A percentile compares a stretch with the other conserved stretches of the same genome.
Conservation (phyloP, 2,888 invertebrate genomes). For the Metallyticus violacea region DNA sequence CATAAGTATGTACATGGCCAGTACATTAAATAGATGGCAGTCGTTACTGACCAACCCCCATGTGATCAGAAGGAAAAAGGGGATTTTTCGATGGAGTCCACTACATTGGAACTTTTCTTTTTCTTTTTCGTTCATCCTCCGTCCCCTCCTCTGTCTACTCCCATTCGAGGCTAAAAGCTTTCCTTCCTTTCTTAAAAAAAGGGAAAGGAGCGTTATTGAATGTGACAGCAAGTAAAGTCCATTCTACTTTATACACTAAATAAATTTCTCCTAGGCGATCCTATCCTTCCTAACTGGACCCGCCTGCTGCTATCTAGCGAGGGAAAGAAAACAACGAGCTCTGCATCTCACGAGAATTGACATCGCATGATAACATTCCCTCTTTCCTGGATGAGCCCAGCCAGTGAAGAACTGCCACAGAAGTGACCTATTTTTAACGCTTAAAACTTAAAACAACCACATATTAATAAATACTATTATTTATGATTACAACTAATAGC, state of each 20-base stretch:
- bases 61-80: not conserved
- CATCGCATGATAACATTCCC: not conserved
- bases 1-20: not conserved
- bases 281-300: not conserved
- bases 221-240: constrained; percentile 22
- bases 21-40: not conserved
- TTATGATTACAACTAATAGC: no score
- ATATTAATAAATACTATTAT: no score
- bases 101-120: not conserved
- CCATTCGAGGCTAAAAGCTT: constrained; percentile 11
- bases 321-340: not conserved
- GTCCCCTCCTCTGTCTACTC: not conserved
- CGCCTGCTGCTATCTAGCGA: not conserved
- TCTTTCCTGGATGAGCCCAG: no score
- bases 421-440: no score
- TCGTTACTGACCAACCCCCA: not conserved
- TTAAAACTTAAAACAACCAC: no score
- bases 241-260: constrained; percentile 29
- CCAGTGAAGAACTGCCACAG: no score
- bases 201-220: constrained; percentile 19
- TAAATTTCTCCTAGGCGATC: constrained; percentile 22
- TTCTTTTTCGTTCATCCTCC: not conserved
- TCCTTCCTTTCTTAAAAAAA: not conserved
- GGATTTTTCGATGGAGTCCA: not conserved
- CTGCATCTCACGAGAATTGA: not conserved